A percentile compares a stretch with the other conserved stretches of the same genome.
These are phyloP conservation scores for Tapirus terrestris DNA, from an alignment of 2,113 vertebrate species.

Conservation along the genomic window DNA sequence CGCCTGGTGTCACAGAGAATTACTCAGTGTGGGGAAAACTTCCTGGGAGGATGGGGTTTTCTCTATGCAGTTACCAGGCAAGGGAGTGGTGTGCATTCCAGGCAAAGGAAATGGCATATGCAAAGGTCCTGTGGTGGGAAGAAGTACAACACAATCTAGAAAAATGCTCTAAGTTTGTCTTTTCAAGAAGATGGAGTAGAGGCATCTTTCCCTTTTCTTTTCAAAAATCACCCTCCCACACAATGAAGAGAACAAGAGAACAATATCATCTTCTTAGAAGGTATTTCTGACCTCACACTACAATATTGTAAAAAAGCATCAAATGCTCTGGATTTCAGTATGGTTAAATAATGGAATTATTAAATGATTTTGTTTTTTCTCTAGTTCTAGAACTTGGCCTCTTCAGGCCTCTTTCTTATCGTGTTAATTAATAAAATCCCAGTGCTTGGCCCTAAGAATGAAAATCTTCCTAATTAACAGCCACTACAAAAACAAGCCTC, in stretches of 20 bases:
- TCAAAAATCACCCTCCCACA: neutral
- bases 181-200: neutral
- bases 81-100: neutral
- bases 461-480: neutral
- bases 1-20: neutral
- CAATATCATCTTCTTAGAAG: neutral
- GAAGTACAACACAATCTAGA: neutral
- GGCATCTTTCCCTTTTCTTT: neutral
- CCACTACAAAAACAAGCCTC: neutral
- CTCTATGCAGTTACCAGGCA: neutral
- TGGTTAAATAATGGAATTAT: neutral
- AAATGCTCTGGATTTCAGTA: neutral
- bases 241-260: neutral
- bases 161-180: neutral
- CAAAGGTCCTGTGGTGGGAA: neutral
- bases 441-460: neutral
- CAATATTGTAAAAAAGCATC: neutral
- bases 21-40: neutral
- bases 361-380: neutral
- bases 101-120: neutral
- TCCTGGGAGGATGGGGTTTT: neutral
- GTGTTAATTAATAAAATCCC: neutral
- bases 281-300: neutral
- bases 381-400: neutral
- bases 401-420: neutral